phyloP scores from a whole-genome alignment of 1,140 invertebrate genomes.

The Euura lappo region DNA sequence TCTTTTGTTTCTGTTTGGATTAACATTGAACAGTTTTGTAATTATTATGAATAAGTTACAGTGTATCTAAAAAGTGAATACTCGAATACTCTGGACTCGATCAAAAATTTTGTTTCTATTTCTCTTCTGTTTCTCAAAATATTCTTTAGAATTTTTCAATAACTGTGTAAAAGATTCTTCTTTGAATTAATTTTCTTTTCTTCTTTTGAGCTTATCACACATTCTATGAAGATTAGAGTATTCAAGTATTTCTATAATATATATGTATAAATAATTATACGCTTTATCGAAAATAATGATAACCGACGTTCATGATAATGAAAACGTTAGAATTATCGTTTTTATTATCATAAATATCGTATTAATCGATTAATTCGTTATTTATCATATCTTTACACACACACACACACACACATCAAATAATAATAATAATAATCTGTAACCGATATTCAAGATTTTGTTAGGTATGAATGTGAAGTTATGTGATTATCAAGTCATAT shows the following conservation, averaged over 20 bases:
- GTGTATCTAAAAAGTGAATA: too few relatives aligned
- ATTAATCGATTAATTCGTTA: neutral
- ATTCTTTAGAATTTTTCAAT: neutral
- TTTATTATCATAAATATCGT: too few relatives aligned
- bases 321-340: too few relatives aligned
- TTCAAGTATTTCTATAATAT: neutral
- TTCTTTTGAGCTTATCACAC: neutral
- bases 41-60: too few relatives aligned
- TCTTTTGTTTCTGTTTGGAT: too few relatives aligned
- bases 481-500: constrained; percentile 31
- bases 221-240: neutral
- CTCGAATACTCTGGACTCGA: too few relatives aligned
- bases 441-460: constrained; percentile 28
- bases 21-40: too few relatives aligned
- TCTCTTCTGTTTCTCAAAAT: neutral
- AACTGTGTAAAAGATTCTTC: neutral
- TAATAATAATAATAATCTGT: constrained; percentile 20
- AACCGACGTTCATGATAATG: too few relatives aligned
- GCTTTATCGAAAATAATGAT: too few relatives aligned
- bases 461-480: constrained; percentile 31
- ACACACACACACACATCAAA: neutral
- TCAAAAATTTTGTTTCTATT: too few relatives aligned
- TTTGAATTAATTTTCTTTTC: neutral
- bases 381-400: neutral
- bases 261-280: neutral